Conservation (phyloP, 2,113 vertebrate species). For the Candoia aspera region DNA sequence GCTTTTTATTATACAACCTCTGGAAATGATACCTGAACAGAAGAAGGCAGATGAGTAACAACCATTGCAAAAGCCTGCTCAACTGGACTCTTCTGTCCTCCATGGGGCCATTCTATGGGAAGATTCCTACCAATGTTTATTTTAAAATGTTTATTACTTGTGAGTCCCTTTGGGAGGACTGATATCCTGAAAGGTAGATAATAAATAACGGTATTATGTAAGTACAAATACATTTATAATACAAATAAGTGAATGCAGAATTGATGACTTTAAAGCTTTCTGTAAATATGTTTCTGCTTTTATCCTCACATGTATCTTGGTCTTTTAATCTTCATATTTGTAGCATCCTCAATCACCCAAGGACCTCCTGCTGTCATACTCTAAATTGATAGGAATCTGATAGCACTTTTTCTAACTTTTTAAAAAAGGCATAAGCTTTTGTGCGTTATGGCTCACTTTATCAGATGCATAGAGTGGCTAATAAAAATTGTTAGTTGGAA, state of each 20-base stretch:
- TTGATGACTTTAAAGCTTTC: neutral
- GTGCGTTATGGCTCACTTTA: neutral
- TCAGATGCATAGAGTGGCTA: neutral
- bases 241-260: neutral
- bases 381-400: neutral
- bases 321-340: neutral
- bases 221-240: neutral
- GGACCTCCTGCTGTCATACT: neutral
- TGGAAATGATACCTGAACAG: neutral
- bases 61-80: neutral
- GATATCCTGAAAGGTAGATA: neutral
- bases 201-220: neutral
- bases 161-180: neutral
- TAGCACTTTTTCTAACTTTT: neutral
- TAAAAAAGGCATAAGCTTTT: neutral
- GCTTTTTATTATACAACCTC: neutral
- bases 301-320: neutral
- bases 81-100: neutral
- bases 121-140: neutral
- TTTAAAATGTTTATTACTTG: neutral
- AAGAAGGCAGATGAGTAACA: neutral
- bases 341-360: neutral
- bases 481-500: neutral
- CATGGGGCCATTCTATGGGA: neutral
- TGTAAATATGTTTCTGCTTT: neutral